These are phyloP conservation scores for Nyctibius grandis DNA, from an alignment of 2,797 vertebrate genomes.

Conservation along the genomic window DNA sequence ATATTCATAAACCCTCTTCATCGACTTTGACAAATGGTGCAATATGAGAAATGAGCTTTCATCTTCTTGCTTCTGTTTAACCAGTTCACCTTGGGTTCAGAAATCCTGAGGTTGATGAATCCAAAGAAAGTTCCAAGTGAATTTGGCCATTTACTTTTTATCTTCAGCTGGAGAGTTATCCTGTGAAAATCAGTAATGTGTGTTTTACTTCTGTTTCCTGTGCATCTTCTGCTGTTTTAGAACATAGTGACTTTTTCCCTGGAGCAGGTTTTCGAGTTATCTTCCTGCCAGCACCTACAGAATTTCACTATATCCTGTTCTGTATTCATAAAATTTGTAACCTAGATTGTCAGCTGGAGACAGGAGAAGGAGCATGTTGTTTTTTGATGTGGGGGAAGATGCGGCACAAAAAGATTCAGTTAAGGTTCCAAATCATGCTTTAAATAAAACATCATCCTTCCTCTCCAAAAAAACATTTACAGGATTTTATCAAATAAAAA, in stretches of 20 bases:
- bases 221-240: neutral
- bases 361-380: neutral
- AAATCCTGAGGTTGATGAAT: neutral
- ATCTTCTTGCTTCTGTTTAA: neutral
- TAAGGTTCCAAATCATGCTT: neutral
- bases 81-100: neutral
- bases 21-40: conserved; percentile 33
- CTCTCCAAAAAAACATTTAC: neutral
- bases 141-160: neutral
- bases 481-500: neutral
- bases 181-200: neutral
- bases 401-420: neutral
- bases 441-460: neutral
- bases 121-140: neutral
- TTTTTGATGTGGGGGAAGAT: neutral
- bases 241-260: neutral
- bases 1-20: conserved; percentile 37
- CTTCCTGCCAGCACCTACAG: neutral
- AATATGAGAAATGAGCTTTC: conserved; percentile 1
- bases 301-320: neutral
- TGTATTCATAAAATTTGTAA: neutral
- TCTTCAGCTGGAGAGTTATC: neutral
- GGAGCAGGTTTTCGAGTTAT: neutral
- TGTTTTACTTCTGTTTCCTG: neutral
- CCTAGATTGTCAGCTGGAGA: neutral